Percentiles rank a stretch among this genome's conserved stretches.
phyloP scores from a whole-genome alignment of 2,113 vertebrate genomes.

The Acinonyx jubatus region DNA sequence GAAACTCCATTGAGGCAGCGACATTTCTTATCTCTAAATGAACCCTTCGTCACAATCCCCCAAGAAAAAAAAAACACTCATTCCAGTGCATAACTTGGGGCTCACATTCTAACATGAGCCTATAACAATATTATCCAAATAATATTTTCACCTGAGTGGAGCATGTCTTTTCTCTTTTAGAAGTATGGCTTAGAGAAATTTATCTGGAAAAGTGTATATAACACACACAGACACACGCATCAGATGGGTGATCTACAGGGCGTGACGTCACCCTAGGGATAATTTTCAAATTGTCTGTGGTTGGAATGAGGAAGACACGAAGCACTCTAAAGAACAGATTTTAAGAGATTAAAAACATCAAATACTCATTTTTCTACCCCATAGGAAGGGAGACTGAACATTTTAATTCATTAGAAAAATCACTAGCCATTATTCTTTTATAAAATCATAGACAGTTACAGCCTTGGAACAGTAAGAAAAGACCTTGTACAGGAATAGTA shows the following conservation, averaged over 20 bases:
- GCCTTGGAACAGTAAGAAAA: background rate
- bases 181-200: background rate
- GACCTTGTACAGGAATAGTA: background rate
- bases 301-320: background rate
- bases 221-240: background rate
- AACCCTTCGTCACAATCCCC: background rate
- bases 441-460: background rate
- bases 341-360: background rate
- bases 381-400: background rate
- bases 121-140: background rate
- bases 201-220: background rate
- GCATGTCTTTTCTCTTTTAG: background rate
- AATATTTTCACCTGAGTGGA: background rate
- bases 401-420: background rate
- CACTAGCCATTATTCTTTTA: background rate
- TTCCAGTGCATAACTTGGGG: background rate
- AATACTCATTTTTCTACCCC: background rate
- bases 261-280: no score
- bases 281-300: background rate
- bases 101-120: background rate
- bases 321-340: background rate
- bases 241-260: accelerated
- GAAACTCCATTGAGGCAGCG: background rate
- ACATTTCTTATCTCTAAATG: background rate
- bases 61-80: background rate